Percentiles rank a stretch among this genome's conserved stretches.
phyloP scores from a whole-genome alignment of 2,888 invertebrate species.

The Scaptomyza reducta region DNA sequence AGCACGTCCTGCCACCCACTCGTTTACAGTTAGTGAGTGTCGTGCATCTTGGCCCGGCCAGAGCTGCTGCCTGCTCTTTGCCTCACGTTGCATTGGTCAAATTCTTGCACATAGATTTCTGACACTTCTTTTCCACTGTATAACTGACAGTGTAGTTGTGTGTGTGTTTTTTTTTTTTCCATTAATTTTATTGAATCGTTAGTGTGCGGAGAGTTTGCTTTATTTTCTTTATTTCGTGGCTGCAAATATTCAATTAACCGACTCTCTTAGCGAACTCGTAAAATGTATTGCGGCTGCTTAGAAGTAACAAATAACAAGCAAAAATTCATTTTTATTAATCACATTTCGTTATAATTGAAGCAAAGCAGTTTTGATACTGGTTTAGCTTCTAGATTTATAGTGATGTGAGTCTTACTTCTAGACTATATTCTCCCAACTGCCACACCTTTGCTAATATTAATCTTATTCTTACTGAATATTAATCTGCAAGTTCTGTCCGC shows the following conservation, averaged over 20 bases:
- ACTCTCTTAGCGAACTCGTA: constrained; percentile 9
- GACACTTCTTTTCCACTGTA: constrained; percentile 48
- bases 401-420: no score
- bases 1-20: constrained; percentile 1
- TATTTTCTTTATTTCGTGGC: constrained; percentile 21
- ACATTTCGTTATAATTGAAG: no score
- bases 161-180: constrained; percentile 18
- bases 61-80: constrained; percentile 17
- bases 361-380: no score
- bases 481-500: no score
- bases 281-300: constrained; percentile 2
- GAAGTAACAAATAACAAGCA: neutral
- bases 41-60: constrained; percentile 34
- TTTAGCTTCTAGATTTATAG: no score
- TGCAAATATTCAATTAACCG: constrained; percentile 56
- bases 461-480: no score
- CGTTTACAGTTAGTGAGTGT: constrained; percentile 6
- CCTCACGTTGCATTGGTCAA: constrained; percentile 57
- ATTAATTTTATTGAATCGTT: constrained; percentile 65
- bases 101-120: constrained; percentile 55
- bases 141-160: neutral
- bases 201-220: constrained; percentile 25
- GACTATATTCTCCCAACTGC: no score
- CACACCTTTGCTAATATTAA: no score
- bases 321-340: no score